Conservation (phyloP, 2,888 invertebrate species). For the Parnassius apollo region DNA sequence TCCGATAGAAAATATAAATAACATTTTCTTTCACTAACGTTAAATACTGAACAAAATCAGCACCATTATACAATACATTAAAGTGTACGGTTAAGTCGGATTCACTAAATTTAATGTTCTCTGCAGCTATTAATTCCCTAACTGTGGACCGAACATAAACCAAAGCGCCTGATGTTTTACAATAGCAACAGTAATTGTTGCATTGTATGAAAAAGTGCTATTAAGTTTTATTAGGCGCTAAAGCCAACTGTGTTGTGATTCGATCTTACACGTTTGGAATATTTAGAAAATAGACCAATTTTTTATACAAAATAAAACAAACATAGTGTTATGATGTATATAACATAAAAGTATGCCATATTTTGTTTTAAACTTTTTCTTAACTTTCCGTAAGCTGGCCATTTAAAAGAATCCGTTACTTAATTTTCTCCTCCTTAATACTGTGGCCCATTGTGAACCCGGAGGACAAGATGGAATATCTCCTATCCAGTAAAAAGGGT, state of each 20-base stretch:
- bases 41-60: conserved; percentile 2
- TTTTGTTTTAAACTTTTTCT: no score
- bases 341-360: no score
- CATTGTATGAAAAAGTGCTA: conserved; percentile 36
- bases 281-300: no score
- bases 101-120: conserved; percentile 27
- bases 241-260: conserved; percentile 1
- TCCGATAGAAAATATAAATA: not conserved
- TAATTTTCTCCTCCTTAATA: no score
- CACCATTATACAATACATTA: conserved; percentile 11
- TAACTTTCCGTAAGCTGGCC: no score
- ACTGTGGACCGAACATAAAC: conserved; percentile 20
- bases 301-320: no score
- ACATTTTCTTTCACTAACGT: conserved; percentile 3
- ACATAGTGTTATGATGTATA: no score
- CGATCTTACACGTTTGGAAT: not conserved
- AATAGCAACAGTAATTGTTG: conserved; percentile 33
- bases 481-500: no score
- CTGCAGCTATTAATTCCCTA: conserved; percentile 25
- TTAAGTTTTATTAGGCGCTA: conserved; percentile 38
- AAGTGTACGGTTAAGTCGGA: conserved; percentile 20
- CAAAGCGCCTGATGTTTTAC: conserved; percentile 36
- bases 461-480: no score
- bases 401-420: no score
- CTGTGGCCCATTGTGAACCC: no score